Evolutionary conservation across 2,113 vertebrate species (phyloP), one percentile per base, ranked within the genome.

Genomic region (Galeopterus variegatus): DNA sequence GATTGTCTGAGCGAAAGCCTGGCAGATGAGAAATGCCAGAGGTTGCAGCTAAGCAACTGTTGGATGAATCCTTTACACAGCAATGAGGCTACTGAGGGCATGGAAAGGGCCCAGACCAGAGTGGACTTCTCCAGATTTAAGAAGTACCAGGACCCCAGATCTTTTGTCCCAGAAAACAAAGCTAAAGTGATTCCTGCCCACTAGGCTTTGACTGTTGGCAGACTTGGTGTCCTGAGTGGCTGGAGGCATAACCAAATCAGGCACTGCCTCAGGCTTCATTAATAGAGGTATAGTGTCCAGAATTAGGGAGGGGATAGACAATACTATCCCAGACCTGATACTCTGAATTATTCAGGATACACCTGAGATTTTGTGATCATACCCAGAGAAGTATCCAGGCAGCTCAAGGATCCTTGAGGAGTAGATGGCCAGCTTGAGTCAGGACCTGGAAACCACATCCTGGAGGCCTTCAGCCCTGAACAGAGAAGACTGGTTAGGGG

Each of bases 91-190:
- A 31, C 85, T 69, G 48, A 72, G 48, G 64, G 26, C 36, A 15
- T 1, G 9, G 28, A 36, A 72, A 60, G 6, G 41, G 14, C 62
- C 77, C 52, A 36, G 41, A 45, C 50, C 33, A 24, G 41, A 93
- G 17, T 17, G 81, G 56, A 62, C 41, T 91, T 89, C 70, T 93
- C 76, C 36, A 80, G n/a, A n/a, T 58, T 23, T 33, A 67, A 45
- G 70, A 48, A 88, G 52, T n/a, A 36, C 13, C 26, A 54, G 70
- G 65, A 6, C 8, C 17, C 58, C 45, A 65, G 77, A 91, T 90
- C 80, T 95, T 91, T 41, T 11, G 6, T 60, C 31, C 65, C 87
- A 77, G 54, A 89, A 31, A 56, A 60, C 21, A 93, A 94, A 91
- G 19, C 17, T 18, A 48, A 73, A 67, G 72, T 45, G 17, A 70